Conservation (phyloP, 2,888 invertebrate genomes). For the Drosophila meridionalis region DNA sequence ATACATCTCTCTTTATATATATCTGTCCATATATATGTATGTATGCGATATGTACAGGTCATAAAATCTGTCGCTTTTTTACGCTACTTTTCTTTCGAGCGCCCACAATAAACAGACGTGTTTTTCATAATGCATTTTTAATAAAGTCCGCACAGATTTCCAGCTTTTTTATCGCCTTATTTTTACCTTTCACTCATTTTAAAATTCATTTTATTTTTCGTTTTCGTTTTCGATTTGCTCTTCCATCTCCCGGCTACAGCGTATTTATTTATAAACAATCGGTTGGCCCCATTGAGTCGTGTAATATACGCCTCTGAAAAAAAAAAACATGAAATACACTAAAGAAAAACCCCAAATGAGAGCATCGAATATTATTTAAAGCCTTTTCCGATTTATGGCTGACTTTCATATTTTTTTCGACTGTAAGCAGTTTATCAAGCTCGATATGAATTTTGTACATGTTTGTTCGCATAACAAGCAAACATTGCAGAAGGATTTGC, state of each 20-base stretch:
- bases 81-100: conserved; percentile 39
- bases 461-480: too few relatives aligned
- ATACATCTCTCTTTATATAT: neutral
- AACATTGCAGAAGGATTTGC: neutral
- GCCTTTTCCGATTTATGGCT: conserved; percentile 12
- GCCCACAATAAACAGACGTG: conserved; percentile 65
- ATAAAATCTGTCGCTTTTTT: conserved; percentile 62
- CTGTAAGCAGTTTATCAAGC: neutral
- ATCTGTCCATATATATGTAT: neutral
- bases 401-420: neutral
- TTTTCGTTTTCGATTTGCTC: conserved; percentile 13
- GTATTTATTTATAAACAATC: conserved; percentile 73
- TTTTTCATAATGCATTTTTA: conserved; percentile 76
- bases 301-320: conserved; percentile 33
- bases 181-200: conserved; percentile 29
- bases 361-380: conserved; percentile 18
- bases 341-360: conserved; percentile 15
- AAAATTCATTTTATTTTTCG: conserved; percentile 46
- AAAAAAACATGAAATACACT: neutral
- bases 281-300: conserved; percentile 55
- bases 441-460: neutral
- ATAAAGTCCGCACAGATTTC: conserved; percentile 55
- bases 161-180: conserved; percentile 13
- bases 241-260: conserved; percentile 21
- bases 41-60: conserved; percentile 22